Percentiles rank a stretch among this genome's conserved stretches.
Conservation (phyloP, 2,888 invertebrate species). For the Lasioglossum lativentre region DNA sequence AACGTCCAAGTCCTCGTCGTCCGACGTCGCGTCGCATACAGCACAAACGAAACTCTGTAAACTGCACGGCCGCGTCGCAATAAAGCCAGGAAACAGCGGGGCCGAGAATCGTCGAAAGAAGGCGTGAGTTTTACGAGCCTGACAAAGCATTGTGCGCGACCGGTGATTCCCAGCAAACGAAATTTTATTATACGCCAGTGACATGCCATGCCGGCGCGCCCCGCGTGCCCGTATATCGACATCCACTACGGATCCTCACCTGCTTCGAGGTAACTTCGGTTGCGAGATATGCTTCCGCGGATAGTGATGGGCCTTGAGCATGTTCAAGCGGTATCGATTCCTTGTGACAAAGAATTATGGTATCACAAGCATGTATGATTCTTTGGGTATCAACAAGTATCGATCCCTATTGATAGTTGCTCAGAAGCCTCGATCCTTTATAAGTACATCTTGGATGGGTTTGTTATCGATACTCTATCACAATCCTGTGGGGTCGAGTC, state of each 20-base stretch:
- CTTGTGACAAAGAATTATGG: no score
- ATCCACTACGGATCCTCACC: conserved; percentile 66
- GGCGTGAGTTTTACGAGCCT: conserved; percentile 79
- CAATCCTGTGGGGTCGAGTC: no score
- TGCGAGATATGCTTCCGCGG: background rate
- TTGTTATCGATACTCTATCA: no score
- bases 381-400: no score
- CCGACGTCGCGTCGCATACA: background rate
- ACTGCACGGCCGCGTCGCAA: conserved; percentile 69
- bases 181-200: conserved; percentile 69
- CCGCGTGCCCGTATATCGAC: conserved; percentile 69
- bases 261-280: conserved; percentile 49
- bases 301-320: no score
- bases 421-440: no score
- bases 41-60: conserved; percentile 72
- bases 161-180: conserved; percentile 62
- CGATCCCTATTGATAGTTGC: no score
- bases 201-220: conserved; percentile 56
- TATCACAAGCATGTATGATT: no score
- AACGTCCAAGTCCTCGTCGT: background rate
- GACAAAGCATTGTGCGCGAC: conserved; percentile 68
- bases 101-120: conserved; percentile 75
- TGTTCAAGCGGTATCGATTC: no score
- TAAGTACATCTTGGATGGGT: no score
- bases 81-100: conserved; percentile 76